Evolutionary conservation across 2,797 vertebrate genomes (phyloP).

Genomic region (Argya squamiceps): DNA sequence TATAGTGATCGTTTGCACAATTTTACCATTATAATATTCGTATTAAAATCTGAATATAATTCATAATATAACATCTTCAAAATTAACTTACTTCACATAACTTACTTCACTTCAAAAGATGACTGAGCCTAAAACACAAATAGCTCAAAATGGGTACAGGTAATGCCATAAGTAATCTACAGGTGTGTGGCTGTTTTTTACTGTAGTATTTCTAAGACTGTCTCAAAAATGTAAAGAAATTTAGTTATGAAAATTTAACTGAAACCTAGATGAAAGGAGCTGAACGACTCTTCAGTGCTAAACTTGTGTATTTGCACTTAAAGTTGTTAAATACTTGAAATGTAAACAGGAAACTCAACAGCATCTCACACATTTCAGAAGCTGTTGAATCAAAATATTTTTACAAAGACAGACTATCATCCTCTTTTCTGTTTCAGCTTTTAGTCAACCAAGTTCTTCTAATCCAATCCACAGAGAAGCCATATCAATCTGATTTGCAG

Average conservation of each 20-base stretch:
- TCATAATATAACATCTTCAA: background rate
- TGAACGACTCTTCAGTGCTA: background rate
- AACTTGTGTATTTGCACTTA: background rate
- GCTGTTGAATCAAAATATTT: background rate
- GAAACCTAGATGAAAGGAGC: background rate
- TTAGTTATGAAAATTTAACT: background rate
- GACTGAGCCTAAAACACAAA: background rate
- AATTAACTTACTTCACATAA: background rate
- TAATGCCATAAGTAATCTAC: background rate
- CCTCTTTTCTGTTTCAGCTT: background rate
- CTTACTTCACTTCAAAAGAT: background rate
- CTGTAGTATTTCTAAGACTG: background rate
- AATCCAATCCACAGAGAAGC: background rate
- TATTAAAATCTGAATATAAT: background rate
- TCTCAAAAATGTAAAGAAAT: background rate
- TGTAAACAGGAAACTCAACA: slow-evolving; percentile 38
- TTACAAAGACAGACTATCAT: background rate
- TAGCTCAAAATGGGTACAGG: background rate
- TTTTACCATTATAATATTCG: background rate
- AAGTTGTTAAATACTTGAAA: slow-evolving; percentile 8
- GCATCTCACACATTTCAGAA: background rate
- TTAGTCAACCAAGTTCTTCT: background rate
- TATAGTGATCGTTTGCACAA: background rate
- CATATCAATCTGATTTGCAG: accelerated
- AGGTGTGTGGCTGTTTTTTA: background rate